Conservation (phyloP, 2,888 invertebrate genomes). For the Agonopterix arenella region DNA sequence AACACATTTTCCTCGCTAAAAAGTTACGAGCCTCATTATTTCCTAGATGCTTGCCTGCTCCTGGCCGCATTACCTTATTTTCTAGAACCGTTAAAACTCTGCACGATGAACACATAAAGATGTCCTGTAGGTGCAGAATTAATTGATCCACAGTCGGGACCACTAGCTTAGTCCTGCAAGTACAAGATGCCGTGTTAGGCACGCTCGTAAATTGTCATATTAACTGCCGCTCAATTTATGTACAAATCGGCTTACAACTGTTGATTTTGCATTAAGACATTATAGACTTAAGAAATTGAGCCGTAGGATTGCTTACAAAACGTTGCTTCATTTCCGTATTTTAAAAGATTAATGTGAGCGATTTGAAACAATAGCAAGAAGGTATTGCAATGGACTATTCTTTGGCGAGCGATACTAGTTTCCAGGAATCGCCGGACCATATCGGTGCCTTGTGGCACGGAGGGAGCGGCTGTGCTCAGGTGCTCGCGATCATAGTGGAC, state of each 20-base stretch:
- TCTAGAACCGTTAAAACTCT: slow-evolving; percentile 41
- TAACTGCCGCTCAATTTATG: slow-evolving; percentile 48
- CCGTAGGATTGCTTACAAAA: slow-evolving; percentile 20
- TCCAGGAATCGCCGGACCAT: slow-evolving; percentile 15
- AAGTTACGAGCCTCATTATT: no score
- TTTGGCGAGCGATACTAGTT: slow-evolving; percentile 29
- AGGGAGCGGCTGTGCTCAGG: slow-evolving; percentile 19
- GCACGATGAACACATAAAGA: slow-evolving; percentile 39
- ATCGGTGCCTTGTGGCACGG: slow-evolving; percentile 16
- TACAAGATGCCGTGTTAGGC: slow-evolving; percentile 28
- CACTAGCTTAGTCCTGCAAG: slow-evolving; percentile 24
- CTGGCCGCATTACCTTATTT: neutral
- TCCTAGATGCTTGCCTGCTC: no score
- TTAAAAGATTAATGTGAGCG: neutral
- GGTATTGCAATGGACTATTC: slow-evolving; percentile 15
- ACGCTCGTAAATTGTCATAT: slow-evolving; percentile 56
- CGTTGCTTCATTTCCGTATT: slow-evolving; percentile 11
- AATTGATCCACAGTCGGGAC: slow-evolving; percentile 41
- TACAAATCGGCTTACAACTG: slow-evolving; percentile 47
- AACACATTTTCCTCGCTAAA: no score
- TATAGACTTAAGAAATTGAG: slow-evolving; percentile 37
- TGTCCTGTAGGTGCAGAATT: slow-evolving; percentile 46
- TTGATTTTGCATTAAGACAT: slow-evolving; percentile 41
- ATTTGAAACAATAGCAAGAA: slow-evolving; percentile 5
- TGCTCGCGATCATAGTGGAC: slow-evolving; percentile 36